A percentile compares a stretch with the other conserved stretches of the same genome.
Conservation (phyloP, 2,797 vertebrate species). For the Lacerta viridis region DNA sequence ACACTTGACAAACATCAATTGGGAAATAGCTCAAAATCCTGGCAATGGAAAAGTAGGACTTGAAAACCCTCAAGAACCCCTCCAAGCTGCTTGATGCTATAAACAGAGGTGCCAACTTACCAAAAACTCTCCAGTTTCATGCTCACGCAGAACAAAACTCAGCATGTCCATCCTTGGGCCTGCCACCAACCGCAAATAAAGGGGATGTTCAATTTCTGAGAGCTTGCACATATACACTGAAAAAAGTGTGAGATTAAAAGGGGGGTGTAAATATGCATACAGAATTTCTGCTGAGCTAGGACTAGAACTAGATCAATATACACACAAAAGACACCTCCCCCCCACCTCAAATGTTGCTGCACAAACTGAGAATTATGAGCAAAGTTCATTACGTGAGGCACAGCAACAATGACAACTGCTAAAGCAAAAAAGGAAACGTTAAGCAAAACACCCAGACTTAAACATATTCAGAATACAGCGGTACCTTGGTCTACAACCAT, state of each 20-base stretch:
- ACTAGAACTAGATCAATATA: background rate
- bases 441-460: background rate
- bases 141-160: conserved; percentile 94
- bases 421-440: background rate
- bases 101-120: conserved; percentile 58
- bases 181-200: conserved; percentile 93
- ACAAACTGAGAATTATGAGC: background rate
- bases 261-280: conserved; percentile 1
- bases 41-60: background rate
- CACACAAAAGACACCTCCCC: background rate
- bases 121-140: conserved; percentile 96
- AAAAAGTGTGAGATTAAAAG: conserved; percentile 31
- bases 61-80: background rate
- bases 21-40: background rate
- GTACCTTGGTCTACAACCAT: too few relatives aligned
- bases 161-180: conserved; percentile 90
- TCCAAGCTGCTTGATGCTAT: background rate
- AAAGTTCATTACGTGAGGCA: background rate
- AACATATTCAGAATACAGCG: background rate
- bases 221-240: conserved; percentile 95
- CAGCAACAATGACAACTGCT: background rate
- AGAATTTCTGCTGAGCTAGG: background rate
- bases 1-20: background rate
- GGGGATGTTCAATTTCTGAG: conserved; percentile 91
- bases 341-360: background rate